Conservation (phyloP, 1,140 invertebrate genomes). For the Mizuhopecten yessoensis region DNA sequence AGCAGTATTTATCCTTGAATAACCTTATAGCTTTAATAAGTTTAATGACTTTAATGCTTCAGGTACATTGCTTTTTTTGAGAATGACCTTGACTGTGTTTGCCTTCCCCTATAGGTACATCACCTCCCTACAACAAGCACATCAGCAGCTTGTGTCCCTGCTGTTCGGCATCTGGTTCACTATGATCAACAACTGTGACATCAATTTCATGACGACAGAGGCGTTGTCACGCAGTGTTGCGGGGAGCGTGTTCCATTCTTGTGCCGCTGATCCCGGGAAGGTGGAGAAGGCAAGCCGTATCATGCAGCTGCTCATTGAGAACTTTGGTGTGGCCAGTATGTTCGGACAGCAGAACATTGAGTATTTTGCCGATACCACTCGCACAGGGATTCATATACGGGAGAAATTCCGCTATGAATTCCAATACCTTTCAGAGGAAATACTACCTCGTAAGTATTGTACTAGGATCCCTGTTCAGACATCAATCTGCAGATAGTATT, state of each 20-base stretch:
- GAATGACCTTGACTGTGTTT: background rate
- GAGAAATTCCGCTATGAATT: slow-evolving; percentile 82
- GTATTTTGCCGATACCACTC: slow-evolving; percentile 91
- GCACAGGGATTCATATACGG: slow-evolving; percentile 80
- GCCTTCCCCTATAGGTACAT: slow-evolving; percentile 89
- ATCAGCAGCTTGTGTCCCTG: slow-evolving; percentile 96
- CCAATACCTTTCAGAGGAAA: slow-evolving; percentile 77
- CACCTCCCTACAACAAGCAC: slow-evolving; percentile 92
- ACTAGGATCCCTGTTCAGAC: background rate
- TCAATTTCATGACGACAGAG: slow-evolving; percentile 94
- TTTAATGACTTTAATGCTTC: background rate
- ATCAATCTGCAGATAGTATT: background rate
- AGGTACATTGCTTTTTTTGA: background rate
- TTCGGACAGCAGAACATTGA: slow-evolving; percentile 98
- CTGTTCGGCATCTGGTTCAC: slow-evolving; percentile 97
- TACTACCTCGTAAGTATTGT: slow-evolving; percentile 79
- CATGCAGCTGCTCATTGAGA: slow-evolving; percentile 89
- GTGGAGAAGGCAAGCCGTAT: slow-evolving; percentile 91
- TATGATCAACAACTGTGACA: slow-evolving; percentile 95
- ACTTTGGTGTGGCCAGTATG: slow-evolving; percentile 96
- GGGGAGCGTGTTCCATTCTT: slow-evolving; percentile 96
- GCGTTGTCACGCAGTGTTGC: slow-evolving; percentile 96
- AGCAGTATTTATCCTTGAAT: too few relatives aligned
- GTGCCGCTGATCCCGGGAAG: slow-evolving; percentile 80
- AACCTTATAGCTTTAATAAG: too few relatives aligned